A percentile compares a stretch with the other conserved stretches of the same genome.
Evolutionary conservation across 2,797 vertebrate genomes (phyloP).

Genomic region (Ciconia nigra): DNA sequence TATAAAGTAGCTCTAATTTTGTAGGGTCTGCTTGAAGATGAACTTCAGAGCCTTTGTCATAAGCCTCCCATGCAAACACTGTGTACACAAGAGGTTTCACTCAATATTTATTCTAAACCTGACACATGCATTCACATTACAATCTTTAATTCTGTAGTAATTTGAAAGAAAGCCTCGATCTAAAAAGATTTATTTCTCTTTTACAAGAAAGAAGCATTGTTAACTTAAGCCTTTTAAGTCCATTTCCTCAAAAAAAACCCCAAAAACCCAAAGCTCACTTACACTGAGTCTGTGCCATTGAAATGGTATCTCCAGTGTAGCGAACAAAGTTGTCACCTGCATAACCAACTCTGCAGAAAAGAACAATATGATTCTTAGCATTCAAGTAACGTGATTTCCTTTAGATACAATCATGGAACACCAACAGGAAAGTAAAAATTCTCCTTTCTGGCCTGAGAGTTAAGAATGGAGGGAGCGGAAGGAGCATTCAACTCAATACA

Average conservation of each 20-base stretch:
- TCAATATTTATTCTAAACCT: not conserved
- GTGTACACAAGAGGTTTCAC: not conserved
- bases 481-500: not conserved
- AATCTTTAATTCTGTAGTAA: not conserved
- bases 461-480: not conserved
- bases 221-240: not conserved
- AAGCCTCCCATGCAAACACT: slow-evolving; percentile 99
- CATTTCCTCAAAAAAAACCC: not conserved
- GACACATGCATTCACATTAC: not conserved
- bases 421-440: not conserved
- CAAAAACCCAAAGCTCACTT: slow-evolving; percentile 63
- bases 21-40: slow-evolving; percentile 98
- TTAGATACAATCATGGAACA: not conserved
- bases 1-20: slow-evolving; percentile 92
- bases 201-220: not conserved
- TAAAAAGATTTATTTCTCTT: not conserved
- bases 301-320: slow-evolving; percentile 91
- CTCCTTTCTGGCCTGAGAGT: not conserved
- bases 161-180: not conserved
- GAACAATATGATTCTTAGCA: not conserved
- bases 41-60: slow-evolving; percentile 97
- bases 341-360: slow-evolving; percentile 87
- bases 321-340: slow-evolving; percentile 98
- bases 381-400: not conserved
- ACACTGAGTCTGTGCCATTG: slow-evolving; percentile 97